phyloP scores from a whole-genome alignment of 1,140 invertebrate species.

The Conopomorpha cramerella region DNA sequence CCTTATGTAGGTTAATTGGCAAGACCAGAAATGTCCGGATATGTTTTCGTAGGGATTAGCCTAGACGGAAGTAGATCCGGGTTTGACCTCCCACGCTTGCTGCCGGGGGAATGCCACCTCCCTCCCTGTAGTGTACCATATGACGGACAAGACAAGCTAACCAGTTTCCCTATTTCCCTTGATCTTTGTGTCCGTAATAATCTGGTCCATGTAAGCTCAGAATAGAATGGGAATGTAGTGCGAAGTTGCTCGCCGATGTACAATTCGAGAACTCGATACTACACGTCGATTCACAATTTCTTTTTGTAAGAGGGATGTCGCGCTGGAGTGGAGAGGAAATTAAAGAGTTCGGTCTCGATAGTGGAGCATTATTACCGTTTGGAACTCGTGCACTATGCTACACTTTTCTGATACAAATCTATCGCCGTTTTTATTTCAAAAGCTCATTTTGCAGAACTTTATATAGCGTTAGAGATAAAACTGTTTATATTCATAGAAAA shows the following conservation, averaged over 20 bases:
- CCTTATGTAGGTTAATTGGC: too few relatives aligned
- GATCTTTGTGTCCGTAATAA: too few relatives aligned
- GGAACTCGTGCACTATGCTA: neutral
- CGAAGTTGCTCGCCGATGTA: too few relatives aligned
- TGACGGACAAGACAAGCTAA: neutral
- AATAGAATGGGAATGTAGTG: neutral
- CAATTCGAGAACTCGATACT: constrained; percentile 25
- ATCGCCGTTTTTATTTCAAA: neutral
- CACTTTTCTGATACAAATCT: neutral
- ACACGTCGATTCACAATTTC: constrained; percentile 20
- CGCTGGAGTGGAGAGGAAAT: constrained; percentile 21
- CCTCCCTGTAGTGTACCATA: too few relatives aligned
- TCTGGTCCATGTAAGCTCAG: neutral
- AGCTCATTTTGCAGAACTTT: neutral
- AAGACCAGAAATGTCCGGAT: too few relatives aligned
- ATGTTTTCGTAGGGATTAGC: too few relatives aligned
- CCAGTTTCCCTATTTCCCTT: neutral
- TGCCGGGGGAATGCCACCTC: too few relatives aligned
- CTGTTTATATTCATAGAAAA: too few relatives aligned
- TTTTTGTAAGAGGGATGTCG: constrained; percentile 12
- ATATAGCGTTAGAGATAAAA: too few relatives aligned
- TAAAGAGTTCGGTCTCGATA: constrained; percentile 12
- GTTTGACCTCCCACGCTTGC: too few relatives aligned
- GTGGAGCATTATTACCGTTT: neutral
- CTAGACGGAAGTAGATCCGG: too few relatives aligned